Conservation (phyloP, 2,113 vertebrate genomes). For the Oryzias curvinotus region DNA sequence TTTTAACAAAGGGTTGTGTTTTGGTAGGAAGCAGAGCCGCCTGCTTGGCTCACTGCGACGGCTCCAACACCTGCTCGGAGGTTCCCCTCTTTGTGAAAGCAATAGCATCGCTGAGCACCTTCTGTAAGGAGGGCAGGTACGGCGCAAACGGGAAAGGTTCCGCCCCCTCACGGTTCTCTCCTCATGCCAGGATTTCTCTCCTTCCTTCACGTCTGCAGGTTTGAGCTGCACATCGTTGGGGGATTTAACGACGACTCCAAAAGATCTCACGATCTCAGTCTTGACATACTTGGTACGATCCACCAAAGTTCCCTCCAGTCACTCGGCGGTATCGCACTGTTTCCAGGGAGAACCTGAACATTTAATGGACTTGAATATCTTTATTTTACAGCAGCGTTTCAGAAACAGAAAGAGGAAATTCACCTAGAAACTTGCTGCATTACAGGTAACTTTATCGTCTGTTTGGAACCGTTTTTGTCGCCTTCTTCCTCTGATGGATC, state of each 20-base stretch:
- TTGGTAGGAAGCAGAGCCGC: slow-evolving; percentile 87
- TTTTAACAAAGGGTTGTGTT: not conserved
- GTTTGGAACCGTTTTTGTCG: not conserved
- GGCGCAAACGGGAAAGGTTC: slow-evolving; percentile 14
- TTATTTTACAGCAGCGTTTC: slow-evolving; percentile 83
- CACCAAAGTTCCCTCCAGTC: slow-evolving; percentile 14
- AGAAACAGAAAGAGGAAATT: slow-evolving; percentile 87
- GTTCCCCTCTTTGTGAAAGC: slow-evolving; percentile 83
- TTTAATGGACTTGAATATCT: slow-evolving; percentile 4
- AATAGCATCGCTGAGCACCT: slow-evolving; percentile 78
- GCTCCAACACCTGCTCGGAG: slow-evolving; percentile 85
- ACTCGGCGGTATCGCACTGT: not conserved
- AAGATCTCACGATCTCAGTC: slow-evolving; percentile 89
- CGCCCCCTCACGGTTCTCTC: not conserved
- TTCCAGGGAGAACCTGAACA: not conserved
- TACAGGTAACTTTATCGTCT: slow-evolving; percentile 78
- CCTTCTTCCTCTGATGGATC: not conserved
- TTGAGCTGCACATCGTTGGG: slow-evolving; percentile 93
- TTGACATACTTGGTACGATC: slow-evolving; percentile 87
- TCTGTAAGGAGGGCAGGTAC: slow-evolving; percentile 83
- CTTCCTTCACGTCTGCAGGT: slow-evolving; percentile 67
- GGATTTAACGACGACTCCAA: slow-evolving; percentile 92
- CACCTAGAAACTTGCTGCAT: slow-evolving; percentile 92
- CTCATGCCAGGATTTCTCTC: not conserved
- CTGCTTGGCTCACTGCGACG: slow-evolving; percentile 92